Evolutionary conservation across 2,113 vertebrate species (phyloP).

Genomic region (Gila orcuttii): DNA sequence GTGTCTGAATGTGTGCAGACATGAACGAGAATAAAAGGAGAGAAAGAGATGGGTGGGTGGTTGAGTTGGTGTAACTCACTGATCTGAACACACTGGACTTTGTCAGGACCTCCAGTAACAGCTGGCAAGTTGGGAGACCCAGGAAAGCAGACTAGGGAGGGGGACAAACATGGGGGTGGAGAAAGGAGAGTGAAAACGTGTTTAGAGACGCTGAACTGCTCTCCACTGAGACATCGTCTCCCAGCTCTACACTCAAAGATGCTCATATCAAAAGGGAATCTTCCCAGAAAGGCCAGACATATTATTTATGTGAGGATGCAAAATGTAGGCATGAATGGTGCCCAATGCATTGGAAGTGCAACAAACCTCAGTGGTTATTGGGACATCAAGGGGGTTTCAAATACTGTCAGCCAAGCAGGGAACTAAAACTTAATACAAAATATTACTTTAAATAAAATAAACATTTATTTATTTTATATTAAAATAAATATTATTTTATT

Average conservation of each 20-base stretch:
- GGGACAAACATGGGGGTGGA: constrained; percentile 74
- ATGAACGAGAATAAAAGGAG: not conserved
- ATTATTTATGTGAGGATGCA: too few relatives aligned
- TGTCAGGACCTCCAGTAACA: constrained; percentile 87
- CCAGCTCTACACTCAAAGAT: not conserved
- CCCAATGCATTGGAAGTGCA: too few relatives aligned
- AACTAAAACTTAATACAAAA: too few relatives aligned
- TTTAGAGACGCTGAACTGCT: constrained; percentile 69
- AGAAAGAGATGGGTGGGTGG: not conserved
- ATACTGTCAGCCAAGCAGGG: too few relatives aligned
- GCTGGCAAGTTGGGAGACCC: constrained; percentile 92
- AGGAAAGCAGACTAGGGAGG: constrained; percentile 67
- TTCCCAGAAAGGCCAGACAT: too few relatives aligned
- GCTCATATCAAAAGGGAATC: too few relatives aligned
- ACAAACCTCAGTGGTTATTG: too few relatives aligned
- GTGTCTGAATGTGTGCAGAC: constrained; percentile 19
- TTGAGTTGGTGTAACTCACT: constrained; percentile 81
- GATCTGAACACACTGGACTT: constrained; percentile 85
- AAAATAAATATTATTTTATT: too few relatives aligned
- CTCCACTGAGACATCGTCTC: not conserved
- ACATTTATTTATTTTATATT: too few relatives aligned
- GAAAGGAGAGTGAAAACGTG: constrained; percentile 90
- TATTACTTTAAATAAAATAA: too few relatives aligned
- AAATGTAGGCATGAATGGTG: too few relatives aligned
- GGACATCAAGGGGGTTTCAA: too few relatives aligned